A percentile compares a stretch with the other conserved stretches of the same genome.
Evolutionary conservation across 2,113 vertebrate species (phyloP).

Genomic region (Pogona vitticeps): DNA sequence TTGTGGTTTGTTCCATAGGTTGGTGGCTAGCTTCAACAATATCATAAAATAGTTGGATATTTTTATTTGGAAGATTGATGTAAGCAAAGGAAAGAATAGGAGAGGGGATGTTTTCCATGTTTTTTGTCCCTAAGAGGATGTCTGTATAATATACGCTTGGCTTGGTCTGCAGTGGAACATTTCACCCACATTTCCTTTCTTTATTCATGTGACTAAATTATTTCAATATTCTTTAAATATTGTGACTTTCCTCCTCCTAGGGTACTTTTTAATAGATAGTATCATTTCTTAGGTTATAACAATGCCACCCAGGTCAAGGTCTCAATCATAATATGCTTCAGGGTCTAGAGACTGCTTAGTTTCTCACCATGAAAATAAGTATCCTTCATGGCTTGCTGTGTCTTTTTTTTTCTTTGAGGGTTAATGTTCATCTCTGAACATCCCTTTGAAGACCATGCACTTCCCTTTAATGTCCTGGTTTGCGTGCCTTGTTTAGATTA

Average conservation of each 20-base stretch:
- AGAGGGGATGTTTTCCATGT: background rate
- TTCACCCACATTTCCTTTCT: background rate
- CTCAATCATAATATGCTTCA: background rate
- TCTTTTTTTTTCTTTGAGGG: background rate
- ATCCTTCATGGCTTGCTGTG: background rate
- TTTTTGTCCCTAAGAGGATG: background rate
- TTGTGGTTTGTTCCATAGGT: background rate
- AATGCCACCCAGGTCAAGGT: background rate
- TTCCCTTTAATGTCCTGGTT: too few species aligned
- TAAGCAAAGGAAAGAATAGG: background rate
- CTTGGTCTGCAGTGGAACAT: too few species aligned
- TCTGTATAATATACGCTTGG: background rate
- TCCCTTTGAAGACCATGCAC: background rate
- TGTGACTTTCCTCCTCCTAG: background rate
- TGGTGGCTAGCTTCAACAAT: too few species aligned
- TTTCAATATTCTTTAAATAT: background rate
- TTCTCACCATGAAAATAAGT: background rate
- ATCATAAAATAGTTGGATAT: background rate
- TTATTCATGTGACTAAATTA: background rate
- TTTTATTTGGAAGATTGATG: background rate
- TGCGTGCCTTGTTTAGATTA: background rate
- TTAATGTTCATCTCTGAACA: background rate
- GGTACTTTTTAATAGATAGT: background rate
- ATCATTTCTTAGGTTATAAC: background rate
- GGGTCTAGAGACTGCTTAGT: background rate